These are phyloP conservation scores for Collichthys lucidus DNA, from an alignment of 2,113 vertebrate genomes.

Conservation along the genomic window DNA sequence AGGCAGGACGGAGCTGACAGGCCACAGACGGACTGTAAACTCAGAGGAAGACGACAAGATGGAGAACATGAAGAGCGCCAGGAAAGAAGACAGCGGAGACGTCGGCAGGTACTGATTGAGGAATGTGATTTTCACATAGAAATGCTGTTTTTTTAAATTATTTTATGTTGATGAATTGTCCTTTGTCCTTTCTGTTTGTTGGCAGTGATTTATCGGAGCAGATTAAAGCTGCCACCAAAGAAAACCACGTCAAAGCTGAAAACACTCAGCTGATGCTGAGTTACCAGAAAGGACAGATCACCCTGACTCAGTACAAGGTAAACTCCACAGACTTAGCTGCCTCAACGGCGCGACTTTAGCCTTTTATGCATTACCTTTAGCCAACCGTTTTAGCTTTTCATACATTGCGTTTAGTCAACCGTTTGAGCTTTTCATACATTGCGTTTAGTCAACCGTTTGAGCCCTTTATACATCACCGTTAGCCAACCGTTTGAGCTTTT, in stretches of 20 bases:
- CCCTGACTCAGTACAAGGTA: constrained; percentile 91
- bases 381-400: accelerated
- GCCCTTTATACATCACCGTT: no score
- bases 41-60: constrained; percentile 35
- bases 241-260: constrained; percentile 89
- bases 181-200: neutral
- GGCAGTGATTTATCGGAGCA: constrained; percentile 91
- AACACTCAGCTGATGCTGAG: constrained; percentile 92
- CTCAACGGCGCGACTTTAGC: no score
- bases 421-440: no score
- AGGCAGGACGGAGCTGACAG: neutral
- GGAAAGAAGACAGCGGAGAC: constrained; percentile 31
- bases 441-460: no score
- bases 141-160: neutral
- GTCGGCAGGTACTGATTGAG: constrained; percentile 53
- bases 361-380: no score
- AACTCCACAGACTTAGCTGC: no score
- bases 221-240: constrained; percentile 91
- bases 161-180: neutral
- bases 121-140: neutral
- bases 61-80: constrained; percentile 63
- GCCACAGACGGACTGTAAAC: neutral
- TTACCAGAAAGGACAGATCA: constrained; percentile 93
- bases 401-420: no score
- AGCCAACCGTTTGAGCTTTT: no score